Evolutionary conservation across 64 coral and sea anemone genomes (phyloP).

Genomic region (Stichodactyla mertensii): DNA sequence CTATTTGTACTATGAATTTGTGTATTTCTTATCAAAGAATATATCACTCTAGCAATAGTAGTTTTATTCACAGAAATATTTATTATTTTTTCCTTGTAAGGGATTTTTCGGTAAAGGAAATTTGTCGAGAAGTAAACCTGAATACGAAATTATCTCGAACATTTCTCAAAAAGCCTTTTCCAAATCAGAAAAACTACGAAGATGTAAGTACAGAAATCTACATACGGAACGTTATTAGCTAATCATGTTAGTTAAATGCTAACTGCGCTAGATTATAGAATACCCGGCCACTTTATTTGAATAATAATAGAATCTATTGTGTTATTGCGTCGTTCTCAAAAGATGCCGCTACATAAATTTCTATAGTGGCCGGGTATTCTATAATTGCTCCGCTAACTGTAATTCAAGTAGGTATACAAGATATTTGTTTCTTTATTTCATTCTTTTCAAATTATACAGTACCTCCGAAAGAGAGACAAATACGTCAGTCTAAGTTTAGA

Average conservation of each 20-base stretch:
- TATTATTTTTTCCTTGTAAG: constrained; percentile 27
- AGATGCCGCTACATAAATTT: too few relatives aligned
- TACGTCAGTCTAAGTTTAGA: constrained; percentile 92
- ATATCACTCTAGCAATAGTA: too few relatives aligned
- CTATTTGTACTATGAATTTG: too few relatives aligned
- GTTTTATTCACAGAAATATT: background rate
- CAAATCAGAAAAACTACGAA: constrained; percentile 87
- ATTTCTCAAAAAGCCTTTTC: constrained; percentile 97
- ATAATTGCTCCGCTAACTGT: too few relatives aligned
- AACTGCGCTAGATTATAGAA: too few relatives aligned
- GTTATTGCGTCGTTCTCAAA: too few relatives aligned
- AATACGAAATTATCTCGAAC: constrained; percentile 84
- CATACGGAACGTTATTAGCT: background rate
- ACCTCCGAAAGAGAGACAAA: constrained; percentile 84
- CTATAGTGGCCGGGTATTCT: too few relatives aligned
- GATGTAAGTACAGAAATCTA: constrained; percentile 61
- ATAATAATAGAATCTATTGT: too few relatives aligned
- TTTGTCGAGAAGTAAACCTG: constrained; percentile 96
- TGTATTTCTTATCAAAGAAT: too few relatives aligned
- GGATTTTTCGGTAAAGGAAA: constrained; percentile 98
- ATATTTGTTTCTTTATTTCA: background rate
- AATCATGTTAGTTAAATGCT: too few relatives aligned
- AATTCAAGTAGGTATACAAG: too few relatives aligned
- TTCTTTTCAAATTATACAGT: constrained; percentile 47
- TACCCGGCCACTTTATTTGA: too few relatives aligned